These are phyloP conservation scores for Entomobrya proxima DNA, from an alignment of 2,888 invertebrate species.

Conservation along the genomic window DNA sequence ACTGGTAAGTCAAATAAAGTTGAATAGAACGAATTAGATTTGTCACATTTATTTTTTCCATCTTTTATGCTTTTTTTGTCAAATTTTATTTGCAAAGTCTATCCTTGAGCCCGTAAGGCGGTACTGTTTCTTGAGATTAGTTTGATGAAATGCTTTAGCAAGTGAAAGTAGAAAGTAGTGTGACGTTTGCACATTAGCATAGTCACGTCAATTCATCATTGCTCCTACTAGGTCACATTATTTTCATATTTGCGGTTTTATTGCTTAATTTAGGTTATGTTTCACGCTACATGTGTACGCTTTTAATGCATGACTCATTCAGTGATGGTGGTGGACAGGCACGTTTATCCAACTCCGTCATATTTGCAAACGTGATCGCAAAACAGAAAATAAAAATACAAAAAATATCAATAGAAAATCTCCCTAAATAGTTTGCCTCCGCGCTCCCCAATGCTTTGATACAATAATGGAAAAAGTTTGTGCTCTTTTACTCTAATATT, in stretches of 20 bases:
- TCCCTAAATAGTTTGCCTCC: background rate
- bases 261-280: no score
- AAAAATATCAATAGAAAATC: background rate
- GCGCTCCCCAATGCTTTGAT: background rate
- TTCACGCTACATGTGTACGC: no score
- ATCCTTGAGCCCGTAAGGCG: background rate
- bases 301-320: no score
- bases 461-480: background rate
- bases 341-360: background rate
- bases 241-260: no score
- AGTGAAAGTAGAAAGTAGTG: background rate
- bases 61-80: conserved; percentile 5
- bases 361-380: background rate
- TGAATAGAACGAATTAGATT: conserved; percentile 36
- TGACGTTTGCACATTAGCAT: no score
- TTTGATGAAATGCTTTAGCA: background rate
- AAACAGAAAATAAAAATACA: background rate
- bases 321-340: no score
- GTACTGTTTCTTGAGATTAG: background rate
- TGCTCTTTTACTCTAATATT: background rate
- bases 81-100: background rate
- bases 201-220: no score
- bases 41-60: conserved; percentile 36
- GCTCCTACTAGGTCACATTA: no score
- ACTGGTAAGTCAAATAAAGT: conserved; percentile 53